Evolutionary conservation across 37 sponge, comb jelly and placozoan species (phyloP).

Genomic region (Hexactinellida sp.): DNA sequence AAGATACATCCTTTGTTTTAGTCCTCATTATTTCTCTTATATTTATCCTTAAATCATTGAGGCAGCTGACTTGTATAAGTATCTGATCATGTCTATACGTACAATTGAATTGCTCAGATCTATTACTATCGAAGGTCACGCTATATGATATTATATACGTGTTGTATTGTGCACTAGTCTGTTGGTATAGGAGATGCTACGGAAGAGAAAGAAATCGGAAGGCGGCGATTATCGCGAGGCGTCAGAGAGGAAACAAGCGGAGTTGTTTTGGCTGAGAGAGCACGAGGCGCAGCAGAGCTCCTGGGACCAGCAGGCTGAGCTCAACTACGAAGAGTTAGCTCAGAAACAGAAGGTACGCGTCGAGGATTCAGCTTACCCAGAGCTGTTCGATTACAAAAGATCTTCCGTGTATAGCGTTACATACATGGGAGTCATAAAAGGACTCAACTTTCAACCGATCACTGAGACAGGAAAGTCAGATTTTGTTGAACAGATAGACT

Average conservation of each 20-base stretch:
- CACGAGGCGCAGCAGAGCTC: background rate
- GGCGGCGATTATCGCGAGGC: background rate
- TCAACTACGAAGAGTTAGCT: background rate
- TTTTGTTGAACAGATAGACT: background rate
- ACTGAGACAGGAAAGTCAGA: conserved; percentile 2
- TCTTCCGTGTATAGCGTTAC: background rate
- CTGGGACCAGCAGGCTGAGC: background rate
- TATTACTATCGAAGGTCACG: too few relatives aligned
- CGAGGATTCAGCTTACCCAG: background rate
- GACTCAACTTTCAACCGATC: background rate
- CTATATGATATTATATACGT: too few relatives aligned
- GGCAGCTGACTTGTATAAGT: too few relatives aligned
- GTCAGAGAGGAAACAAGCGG: conserved; percentile 7
- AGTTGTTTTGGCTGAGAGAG: background rate
- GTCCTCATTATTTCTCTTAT: too few relatives aligned
- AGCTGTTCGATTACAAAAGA: background rate
- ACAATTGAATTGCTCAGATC: too few relatives aligned
- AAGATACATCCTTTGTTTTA: too few relatives aligned
- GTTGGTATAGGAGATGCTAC: background rate
- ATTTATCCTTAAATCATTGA: too few relatives aligned
- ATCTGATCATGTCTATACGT: too few relatives aligned
- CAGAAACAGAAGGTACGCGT: background rate
- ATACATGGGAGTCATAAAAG: background rate
- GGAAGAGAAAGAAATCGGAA: conserved; percentile 1
- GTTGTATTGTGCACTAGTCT: too few relatives aligned